Evolutionary conservation across 2,797 vertebrate genomes (phyloP).

Genomic region (Mergus octosetaceus): DNA sequence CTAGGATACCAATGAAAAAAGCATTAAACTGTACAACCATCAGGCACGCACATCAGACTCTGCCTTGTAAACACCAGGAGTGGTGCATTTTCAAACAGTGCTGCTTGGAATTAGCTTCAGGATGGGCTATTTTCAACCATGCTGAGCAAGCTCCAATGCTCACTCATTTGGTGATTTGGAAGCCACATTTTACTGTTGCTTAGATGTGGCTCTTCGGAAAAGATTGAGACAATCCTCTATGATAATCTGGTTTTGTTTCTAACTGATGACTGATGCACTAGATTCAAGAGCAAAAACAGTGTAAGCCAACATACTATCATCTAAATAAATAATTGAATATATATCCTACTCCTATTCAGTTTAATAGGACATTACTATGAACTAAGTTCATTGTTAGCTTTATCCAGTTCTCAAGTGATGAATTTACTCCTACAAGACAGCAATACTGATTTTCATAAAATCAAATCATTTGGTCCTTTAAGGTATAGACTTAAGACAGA

Average conservation of each 20-base stretch:
- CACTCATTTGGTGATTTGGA: not conserved
- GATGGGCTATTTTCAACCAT: not conserved
- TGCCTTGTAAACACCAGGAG: not conserved
- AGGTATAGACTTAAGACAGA: not conserved
- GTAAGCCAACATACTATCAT: not conserved
- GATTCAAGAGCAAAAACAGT: not conserved
- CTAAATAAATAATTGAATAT: not conserved
- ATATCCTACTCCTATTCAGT: not conserved
- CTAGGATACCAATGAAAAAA: not conserved
- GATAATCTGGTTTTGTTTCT: constrained; percentile 8
- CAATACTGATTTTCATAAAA: not conserved
- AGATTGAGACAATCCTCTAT: not conserved
- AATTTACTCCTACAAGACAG: not conserved
- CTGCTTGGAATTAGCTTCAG: not conserved
- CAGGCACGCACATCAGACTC: not conserved
- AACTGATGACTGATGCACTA: not conserved
- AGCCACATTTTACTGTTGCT: not conserved
- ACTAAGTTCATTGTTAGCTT: not conserved
- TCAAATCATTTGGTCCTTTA: not conserved
- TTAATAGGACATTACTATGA: not conserved
- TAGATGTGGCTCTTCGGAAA: not conserved
- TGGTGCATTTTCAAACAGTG: not conserved
- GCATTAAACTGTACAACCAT: not conserved
- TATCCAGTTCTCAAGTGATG: not conserved
- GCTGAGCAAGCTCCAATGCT: not conserved